Base-by-base conservation (phyloP, 1,140 invertebrate species). In the Megathymus violae region DNA sequence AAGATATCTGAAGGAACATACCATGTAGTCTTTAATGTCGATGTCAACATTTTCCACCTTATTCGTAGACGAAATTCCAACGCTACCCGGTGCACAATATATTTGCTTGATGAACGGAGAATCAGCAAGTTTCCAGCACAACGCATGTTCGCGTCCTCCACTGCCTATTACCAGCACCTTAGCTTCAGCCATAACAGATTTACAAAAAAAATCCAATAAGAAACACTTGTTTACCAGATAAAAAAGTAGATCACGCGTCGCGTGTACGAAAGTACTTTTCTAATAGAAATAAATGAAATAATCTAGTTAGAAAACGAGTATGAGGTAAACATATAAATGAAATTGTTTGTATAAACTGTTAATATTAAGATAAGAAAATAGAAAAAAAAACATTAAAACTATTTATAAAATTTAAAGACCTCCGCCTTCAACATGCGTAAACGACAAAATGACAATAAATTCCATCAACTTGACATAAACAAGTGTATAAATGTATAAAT, bases 111-210 rank as follows among this genome's bases (percentile, higher is more conserved):
- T 93, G 64, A 93, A 79, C 6, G 92, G 74, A 40, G 97, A 98
- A 82, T 98, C 94, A 0, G 96, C 90, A 4, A 99, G 82, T 91
- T 98, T 98, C 97, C 97, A 99, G 70, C 94, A 95, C 69, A 99
- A 93, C 7, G 97, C 97, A 93, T 99, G 97, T 92, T 99, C 98
- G 68, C 98, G 93, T n/a, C 97, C 98, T 31, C 98, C 98, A 84
- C 94, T 93, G 10, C 98, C 98, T 78, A 99, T 94, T 4, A 99
- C 94, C 46, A 99, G 90, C 54, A 99, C 93, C 73, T 93, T 93
- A 43, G 61, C 61, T 69, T 80, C 76, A 52, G 71, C 62, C 89
- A 91, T 91, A 63, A 52, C 72, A 36, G 58, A 62, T 59, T 36
- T 51, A 47, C 15, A 36, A 61, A 61, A 71, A 62, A 62, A 56